Evolutionary conservation across 2,113 vertebrate genomes (phyloP).

Genomic region (Phyllostomus discolor): DNA sequence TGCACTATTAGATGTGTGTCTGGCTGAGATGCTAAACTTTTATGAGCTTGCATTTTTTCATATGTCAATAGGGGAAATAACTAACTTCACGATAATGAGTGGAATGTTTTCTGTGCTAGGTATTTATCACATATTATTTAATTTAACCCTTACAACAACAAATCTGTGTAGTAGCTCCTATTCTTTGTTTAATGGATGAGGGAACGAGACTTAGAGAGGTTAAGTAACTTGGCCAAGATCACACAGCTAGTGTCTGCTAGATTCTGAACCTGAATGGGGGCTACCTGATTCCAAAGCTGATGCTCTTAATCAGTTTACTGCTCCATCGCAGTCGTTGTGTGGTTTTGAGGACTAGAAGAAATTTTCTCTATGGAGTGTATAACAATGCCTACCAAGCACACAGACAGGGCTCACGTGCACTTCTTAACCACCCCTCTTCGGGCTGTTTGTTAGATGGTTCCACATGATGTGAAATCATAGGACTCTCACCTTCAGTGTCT

Average conservation of each 20-base stretch:
- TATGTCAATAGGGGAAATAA: not conserved
- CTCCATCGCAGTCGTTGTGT: not conserved
- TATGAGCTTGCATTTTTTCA: not conserved
- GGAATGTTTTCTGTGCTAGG: not conserved
- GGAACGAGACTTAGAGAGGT: not conserved
- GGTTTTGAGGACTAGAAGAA: not conserved
- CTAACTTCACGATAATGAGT: not conserved
- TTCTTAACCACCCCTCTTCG: no score
- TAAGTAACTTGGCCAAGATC: not conserved
- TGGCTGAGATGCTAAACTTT: not conserved
- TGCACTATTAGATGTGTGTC: not conserved
- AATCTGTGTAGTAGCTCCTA: not conserved
- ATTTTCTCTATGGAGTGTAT: not conserved
- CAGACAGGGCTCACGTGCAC: rapidly evolving
- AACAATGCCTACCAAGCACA: not conserved
- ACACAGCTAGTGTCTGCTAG: not conserved
- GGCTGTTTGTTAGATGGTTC: not conserved
- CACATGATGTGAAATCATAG: no score
- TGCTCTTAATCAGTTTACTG: not conserved
- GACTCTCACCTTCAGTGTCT: not conserved
- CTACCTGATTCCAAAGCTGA: not conserved
- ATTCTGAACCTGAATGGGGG: not conserved
- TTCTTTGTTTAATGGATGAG: not conserved
- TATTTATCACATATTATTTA: not conserved
- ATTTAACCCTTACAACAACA: not conserved